Evolutionary conservation across 2,113 vertebrate species (phyloP), one percentile per base, ranked within the genome.

Genomic region (Myiopsitta monachus): DNA sequence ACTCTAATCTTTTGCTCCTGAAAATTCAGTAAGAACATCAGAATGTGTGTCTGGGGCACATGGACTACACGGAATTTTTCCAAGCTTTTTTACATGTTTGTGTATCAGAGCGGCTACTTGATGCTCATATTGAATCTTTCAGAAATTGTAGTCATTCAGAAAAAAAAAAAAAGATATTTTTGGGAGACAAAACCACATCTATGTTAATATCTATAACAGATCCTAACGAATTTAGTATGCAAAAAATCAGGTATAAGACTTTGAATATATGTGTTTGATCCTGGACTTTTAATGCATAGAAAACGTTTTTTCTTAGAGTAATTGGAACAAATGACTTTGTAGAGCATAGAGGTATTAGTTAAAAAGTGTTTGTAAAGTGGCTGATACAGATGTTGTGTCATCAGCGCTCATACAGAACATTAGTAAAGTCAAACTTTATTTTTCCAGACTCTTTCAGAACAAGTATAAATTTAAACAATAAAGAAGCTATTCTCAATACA

Each of bases 321-420:
- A 64, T 11, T 31, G 6, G 27, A 77, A 46, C 7, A 90, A 80
- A 57, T 44, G 9, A 33, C 23, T 76, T 52, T 12, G 21, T 28
- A 55, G 21, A 0, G 0, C 41, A 47, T 12, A 15, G 51, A 80
- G 4, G 12, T 47, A 17, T 28, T 39, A 28, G 1, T 28, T 55
- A 0, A 38, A 72, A 79, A 26, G 3, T 13, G 7, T 64, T 83
- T 43, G 14, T 14, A 27, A 86, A 73, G 78, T 30, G 24, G 10
- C n/a, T 70, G 15, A 46, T 33, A 30, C 0, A 2, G 59, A 30
- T 38, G 19, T 9, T 70, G 39, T 44, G 86, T 47, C 72, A 70
- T 36, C n/a, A 46, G 12, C 44, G 36, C 52, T 88, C 67, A 27
- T 41, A 52, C 8, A 62, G n/a, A 16, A 79, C 22, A 14, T 39